phyloP scores from a whole-genome alignment of 2,113 vertebrate genomes.

The Puntigrus tetrazona region DNA sequence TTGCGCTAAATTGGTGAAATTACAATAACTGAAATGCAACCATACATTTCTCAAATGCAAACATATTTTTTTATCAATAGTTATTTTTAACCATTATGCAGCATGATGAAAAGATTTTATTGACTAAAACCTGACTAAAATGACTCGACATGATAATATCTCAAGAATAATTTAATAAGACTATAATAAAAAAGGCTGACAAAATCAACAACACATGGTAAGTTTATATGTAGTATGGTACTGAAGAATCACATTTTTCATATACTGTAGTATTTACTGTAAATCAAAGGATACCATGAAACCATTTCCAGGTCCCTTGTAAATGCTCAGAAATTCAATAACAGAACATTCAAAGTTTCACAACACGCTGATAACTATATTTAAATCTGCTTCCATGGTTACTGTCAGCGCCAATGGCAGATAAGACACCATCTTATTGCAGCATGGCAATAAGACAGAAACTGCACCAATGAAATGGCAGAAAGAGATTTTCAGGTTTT shows the following conservation, averaged over 20 bases:
- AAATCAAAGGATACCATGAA: background rate
- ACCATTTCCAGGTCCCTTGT: background rate
- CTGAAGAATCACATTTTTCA: background rate
- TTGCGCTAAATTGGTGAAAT: background rate
- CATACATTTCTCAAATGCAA: background rate
- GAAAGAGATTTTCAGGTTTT: conserved; percentile 30
- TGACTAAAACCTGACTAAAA: background rate
- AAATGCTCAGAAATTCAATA: background rate
- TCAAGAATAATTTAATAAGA: background rate
- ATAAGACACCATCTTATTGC: conserved; percentile 62
- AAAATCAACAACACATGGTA: background rate
- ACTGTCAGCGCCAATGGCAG: conserved; percentile 59
- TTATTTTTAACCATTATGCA: background rate
- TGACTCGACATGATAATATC: too few species aligned
- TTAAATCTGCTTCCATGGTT: conserved; percentile 46
- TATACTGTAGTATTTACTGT: background rate
- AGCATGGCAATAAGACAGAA: conserved; percentile 36
- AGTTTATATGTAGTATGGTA: background rate
- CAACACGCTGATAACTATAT: conserved; percentile 5
- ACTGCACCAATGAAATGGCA: conserved; percentile 25
- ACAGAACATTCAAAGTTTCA: background rate
- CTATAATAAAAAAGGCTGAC: background rate
- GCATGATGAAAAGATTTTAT: background rate
- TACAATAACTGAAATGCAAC: background rate
- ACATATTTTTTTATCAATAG: background rate